Base-by-base conservation (phyloP, 2,888 invertebrate genomes). In the Nyleta sp. region DNA sequence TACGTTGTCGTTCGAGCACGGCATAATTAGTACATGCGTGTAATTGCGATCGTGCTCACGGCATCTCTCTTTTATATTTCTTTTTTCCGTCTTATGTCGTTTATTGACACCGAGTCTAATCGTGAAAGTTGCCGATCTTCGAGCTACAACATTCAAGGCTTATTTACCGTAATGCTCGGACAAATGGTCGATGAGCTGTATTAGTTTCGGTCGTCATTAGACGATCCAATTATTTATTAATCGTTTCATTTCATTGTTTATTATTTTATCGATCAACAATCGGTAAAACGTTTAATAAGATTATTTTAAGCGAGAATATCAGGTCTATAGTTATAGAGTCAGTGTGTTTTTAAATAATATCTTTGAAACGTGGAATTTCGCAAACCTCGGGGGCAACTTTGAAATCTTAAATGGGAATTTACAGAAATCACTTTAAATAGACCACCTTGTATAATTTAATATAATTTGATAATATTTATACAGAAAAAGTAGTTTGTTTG, bases 1-100 rank as follows among this genome's bases (percentile, higher is more conserved):
- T 71, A 72, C 77, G 59, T 70, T 71, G 72, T 75, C 75, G 79
- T 70, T 77, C 70, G 70, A 79, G 70, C 72, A 40, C 59, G 79
- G 71, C 75, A 80, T 81, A 82, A 82, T 82, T 82, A 81, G 81
- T 79, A 79, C 67, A 53, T 53, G 79, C 65, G 79, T 80, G 80
- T 80, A 80, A 81, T 82, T 80, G 81, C 81, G 68, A 78, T 80
- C 80, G 74, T 48, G 64, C 76, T 68, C 44, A 50, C 60, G 52
- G 65, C 65, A 52, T 53, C 42, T 53, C 24, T 60, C 40, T 60
- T 53, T 46, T 60, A 13, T 20, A 31, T 40, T 42, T 42, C 22
- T 53, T 67, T 46, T 50, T 50, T 62, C 24, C 28, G 22, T 68
- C 62, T 60, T 48, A 17, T 50, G 53, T 75, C 74, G 68, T 75